phyloP scores from a whole-genome alignment of 2,888 invertebrate genomes.

The Eledona agricola region DNA sequence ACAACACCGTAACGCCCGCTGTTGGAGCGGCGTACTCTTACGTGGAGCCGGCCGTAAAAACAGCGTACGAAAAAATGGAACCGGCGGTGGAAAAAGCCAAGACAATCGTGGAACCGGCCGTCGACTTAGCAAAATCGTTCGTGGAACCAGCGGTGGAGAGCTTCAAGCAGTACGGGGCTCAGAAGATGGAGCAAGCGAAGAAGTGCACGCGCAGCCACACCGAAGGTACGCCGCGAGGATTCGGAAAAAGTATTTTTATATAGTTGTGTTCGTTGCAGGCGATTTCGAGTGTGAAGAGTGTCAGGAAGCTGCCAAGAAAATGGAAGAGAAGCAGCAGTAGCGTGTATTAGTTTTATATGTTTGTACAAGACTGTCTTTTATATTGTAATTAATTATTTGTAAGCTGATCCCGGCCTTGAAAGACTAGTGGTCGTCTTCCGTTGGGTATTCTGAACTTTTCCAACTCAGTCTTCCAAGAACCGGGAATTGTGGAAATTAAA shows the following conservation, averaged over 20 bases:
- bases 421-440: background rate
- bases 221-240: conserved; percentile 7
- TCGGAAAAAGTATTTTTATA: no score
- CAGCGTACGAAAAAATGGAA: conserved; percentile 50
- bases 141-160: conserved; percentile 19
- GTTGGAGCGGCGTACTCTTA: conserved; percentile 45
- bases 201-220: background rate
- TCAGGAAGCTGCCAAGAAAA: conserved; percentile 15
- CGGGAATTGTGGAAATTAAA: no score
- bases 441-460: no score
- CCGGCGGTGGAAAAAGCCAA: conserved; percentile 49
- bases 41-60: conserved; percentile 55
- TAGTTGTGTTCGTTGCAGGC: conserved; percentile 2
- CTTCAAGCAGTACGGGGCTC: conserved; percentile 9
- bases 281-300: conserved; percentile 31
- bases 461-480: no score
- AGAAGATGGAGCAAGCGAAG: background rate
- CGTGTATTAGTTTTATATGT: conserved; percentile 2
- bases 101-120: conserved; percentile 47
- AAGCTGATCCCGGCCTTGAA: no score
- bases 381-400: conserved; percentile 12
- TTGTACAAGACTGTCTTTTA: conserved; percentile 26
- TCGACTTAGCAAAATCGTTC: conserved; percentile 47
- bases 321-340: conserved; percentile 10
- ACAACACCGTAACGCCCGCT: conserved; percentile 52